These are phyloP conservation scores for Agriopis aurantiaria DNA, from an alignment of 2,888 invertebrate genomes.

Conservation along the genomic window DNA sequence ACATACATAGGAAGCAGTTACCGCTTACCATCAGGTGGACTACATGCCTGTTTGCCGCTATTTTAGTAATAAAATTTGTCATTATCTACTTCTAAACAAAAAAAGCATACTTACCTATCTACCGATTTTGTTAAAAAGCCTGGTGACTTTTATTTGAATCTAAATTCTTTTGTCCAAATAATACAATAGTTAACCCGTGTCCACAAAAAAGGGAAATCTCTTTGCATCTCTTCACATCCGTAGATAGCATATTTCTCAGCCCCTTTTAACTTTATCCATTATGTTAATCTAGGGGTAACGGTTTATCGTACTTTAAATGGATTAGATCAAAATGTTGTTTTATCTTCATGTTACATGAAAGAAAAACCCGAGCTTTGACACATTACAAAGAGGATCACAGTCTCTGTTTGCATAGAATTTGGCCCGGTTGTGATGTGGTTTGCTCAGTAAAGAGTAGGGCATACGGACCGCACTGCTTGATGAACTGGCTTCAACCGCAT, in stretches of 20 bases:
- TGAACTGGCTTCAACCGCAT: neutral
- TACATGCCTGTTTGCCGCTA: too few species aligned
- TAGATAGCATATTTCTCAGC: constrained; percentile 71
- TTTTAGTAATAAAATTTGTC: too few species aligned
- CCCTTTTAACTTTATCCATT: constrained; percentile 77
- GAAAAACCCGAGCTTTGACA: constrained; percentile 55
- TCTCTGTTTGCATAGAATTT: constrained; percentile 40
- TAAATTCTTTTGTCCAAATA: constrained; percentile 64
- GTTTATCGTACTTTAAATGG: constrained; percentile 72
- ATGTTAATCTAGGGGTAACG: constrained; percentile 76
- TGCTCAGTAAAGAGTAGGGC: constrained; percentile 23
- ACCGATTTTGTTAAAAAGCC: neutral
- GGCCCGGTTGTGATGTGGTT: constrained; percentile 40
- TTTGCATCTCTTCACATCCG: constrained; percentile 68
- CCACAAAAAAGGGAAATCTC: constrained; percentile 68
- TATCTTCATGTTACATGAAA: constrained; percentile 57
- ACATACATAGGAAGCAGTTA: too few species aligned
- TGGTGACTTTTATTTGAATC: constrained; percentile 57
- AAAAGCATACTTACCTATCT: too few species aligned
- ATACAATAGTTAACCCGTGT: constrained; percentile 72
- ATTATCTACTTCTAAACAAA: too few species aligned
- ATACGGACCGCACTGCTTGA: constrained; percentile 2
- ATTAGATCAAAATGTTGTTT: constrained; percentile 67
- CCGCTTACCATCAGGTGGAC: too few species aligned
- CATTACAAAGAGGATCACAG: constrained; percentile 48